phyloP scores from a whole-genome alignment of 2,888 invertebrate genomes.

The Polydrusus cervinus region DNA sequence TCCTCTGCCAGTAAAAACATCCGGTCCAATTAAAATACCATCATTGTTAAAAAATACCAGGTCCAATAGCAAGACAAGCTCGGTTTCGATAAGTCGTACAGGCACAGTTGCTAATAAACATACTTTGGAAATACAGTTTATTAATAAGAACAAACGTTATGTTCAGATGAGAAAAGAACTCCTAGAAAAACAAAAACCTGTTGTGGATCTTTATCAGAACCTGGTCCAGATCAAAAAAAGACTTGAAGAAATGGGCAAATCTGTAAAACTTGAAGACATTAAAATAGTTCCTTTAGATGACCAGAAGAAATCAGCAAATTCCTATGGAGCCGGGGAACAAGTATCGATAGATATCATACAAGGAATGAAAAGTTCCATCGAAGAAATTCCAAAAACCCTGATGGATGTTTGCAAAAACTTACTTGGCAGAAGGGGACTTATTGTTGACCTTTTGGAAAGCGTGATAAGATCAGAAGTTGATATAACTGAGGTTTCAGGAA shows the following conservation, averaged over 20 bases:
- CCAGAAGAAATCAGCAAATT: slow-evolving; percentile 16
- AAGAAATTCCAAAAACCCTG: slow-evolving; percentile 65
- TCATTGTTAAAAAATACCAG: slow-evolving; percentile 45
- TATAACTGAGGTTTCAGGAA: slow-evolving; percentile 58
- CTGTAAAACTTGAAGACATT: slow-evolving; percentile 63
- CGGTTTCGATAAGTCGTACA: slow-evolving; percentile 42
- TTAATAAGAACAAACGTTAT: slow-evolving; percentile 66
- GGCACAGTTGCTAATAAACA: slow-evolving; percentile 58
- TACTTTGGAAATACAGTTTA: slow-evolving; percentile 66
- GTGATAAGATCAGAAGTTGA: slow-evolving; percentile 61
- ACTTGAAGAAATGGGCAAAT: slow-evolving; percentile 66
- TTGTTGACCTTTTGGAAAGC: slow-evolving; percentile 64
- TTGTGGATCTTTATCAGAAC: slow-evolving; percentile 66
- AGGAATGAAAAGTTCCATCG: slow-evolving; percentile 65
- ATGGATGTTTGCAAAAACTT: slow-evolving; percentile 65
- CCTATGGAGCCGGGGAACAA: slow-evolving; percentile 19
- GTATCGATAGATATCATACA: slow-evolving; percentile 38
- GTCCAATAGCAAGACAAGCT: slow-evolving; percentile 50
- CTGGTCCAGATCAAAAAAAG: slow-evolving; percentile 66
- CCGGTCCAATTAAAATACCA: slow-evolving; percentile 50
- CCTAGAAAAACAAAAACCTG: slow-evolving; percentile 65
- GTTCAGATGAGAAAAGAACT: slow-evolving; percentile 65
- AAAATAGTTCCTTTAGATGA: slow-evolving; percentile 58
- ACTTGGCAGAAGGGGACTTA: slow-evolving; percentile 61
- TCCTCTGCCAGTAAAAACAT: slow-evolving; percentile 56